Evolutionary conservation across 2,888 invertebrate species (phyloP).

Genomic region (Ceramica pisi): DNA sequence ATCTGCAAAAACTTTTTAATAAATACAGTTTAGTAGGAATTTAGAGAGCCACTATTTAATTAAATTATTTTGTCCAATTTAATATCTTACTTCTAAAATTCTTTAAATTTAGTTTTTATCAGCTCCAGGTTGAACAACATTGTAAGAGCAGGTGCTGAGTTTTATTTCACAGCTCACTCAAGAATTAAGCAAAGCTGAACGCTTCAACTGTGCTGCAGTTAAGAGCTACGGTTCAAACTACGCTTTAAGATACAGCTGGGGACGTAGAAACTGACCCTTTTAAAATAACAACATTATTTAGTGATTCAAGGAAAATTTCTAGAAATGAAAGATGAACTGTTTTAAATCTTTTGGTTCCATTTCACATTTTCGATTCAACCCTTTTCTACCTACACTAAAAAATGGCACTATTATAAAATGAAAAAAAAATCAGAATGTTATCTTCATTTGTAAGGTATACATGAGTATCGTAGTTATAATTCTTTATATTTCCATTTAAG

Average conservation of each 20-base stretch:
- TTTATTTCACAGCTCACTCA: conserved; percentile 48
- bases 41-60: too few species aligned
- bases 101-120: neutral
- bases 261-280: conserved; percentile 13
- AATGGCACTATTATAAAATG: too few species aligned
- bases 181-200: conserved; percentile 52
- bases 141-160: neutral
- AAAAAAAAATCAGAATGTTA: neutral
- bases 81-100: neutral
- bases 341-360: neutral
- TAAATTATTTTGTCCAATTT: too few species aligned
- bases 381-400: neutral
- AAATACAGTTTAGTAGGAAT: neutral
- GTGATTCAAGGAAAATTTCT: neutral
- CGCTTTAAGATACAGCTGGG: conserved; percentile 35
- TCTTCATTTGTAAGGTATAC: neutral
- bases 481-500: neutral
- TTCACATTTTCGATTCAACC: too few species aligned
- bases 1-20: conserved; percentile 14
- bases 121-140: conserved; percentile 1
- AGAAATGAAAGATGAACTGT: neutral
- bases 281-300: too few species aligned
- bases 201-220: conserved; percentile 57
- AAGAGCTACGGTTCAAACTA: conserved; percentile 49
- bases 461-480: neutral